phyloP scores from a whole-genome alignment of 2,888 invertebrate genomes.

The Labia minor region DNA sequence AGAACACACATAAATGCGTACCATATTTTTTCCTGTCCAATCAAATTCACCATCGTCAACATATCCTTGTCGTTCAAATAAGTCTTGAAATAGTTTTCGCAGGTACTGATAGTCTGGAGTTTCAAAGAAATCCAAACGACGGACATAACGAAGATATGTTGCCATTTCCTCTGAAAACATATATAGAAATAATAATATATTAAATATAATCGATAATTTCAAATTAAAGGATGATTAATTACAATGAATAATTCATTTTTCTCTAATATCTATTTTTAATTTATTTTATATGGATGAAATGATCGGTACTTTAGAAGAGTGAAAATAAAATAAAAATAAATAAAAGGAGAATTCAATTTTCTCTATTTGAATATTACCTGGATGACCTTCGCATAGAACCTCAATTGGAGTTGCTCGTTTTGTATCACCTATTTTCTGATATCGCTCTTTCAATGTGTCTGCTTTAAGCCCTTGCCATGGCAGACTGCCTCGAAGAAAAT shows the following conservation, averaged over 20 bases:
- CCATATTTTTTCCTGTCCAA: conserved; percentile 69
- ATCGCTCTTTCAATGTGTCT: conserved; percentile 97
- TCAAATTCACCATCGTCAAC: conserved; percentile 87
- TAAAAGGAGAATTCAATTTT: conserved; percentile 13
- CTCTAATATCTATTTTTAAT: too few relatives aligned
- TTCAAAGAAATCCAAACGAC: conserved; percentile 96
- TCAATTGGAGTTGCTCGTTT: conserved; percentile 98
- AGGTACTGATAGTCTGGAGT: conserved; percentile 99
- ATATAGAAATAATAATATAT: too few relatives aligned
- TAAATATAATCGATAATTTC: too few relatives aligned
- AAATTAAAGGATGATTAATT: too few relatives aligned
- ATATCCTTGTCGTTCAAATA: conserved; percentile 78
- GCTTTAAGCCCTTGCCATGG: conserved; percentile 99
- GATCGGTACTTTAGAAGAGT: background rate
- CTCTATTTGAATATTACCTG: conserved; percentile 37
- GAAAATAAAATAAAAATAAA: conserved; percentile 14
- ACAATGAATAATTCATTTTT: too few relatives aligned
- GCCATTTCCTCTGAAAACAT: conserved; percentile 83
- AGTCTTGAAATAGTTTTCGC: conserved; percentile 85
- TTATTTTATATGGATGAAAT: background rate
- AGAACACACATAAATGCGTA: too few relatives aligned
- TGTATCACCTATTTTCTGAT: conserved; percentile 99
- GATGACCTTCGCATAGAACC: conserved; percentile 59
- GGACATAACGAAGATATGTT: conserved; percentile 93
- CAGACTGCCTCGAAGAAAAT: conserved; percentile 97